These are phyloP conservation scores for Vipera ursinii DNA, from an alignment of 2,797 vertebrate genomes.

Conservation along the genomic window DNA sequence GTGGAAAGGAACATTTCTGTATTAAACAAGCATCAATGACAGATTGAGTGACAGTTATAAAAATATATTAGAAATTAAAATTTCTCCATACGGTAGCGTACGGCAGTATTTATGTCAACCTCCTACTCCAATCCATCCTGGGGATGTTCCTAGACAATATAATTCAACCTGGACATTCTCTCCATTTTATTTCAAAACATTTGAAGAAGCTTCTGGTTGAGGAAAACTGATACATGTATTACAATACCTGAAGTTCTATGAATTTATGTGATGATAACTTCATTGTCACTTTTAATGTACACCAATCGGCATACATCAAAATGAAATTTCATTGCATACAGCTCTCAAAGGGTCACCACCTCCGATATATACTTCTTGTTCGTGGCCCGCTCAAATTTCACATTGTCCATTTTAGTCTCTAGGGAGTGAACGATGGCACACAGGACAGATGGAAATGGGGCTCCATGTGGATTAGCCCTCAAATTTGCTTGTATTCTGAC, in stretches of 20 bases:
- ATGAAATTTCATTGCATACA: no score
- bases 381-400: no score
- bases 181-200: neutral
- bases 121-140: neutral
- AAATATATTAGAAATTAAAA: conserved; percentile 54
- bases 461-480: no score
- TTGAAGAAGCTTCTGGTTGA: neutral
- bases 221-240: neutral
- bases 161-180: neutral
- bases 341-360: no score
- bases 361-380: no score
- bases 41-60: conserved; percentile 45
- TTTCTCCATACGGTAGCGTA: neutral
- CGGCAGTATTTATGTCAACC: neutral
- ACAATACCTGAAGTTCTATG: conserved; percentile 41
- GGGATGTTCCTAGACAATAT: neutral
- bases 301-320: no score
- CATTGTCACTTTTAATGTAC: no score
- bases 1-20: neutral
- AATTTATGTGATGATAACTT: conserved; percentile 49
- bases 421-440: no score
- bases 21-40: conserved; percentile 34
- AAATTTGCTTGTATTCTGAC: no score
- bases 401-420: no score
- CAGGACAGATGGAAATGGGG: no score